phyloP scores from a whole-genome alignment of 2,113 vertebrate species.

The Alethe castanea region DNA sequence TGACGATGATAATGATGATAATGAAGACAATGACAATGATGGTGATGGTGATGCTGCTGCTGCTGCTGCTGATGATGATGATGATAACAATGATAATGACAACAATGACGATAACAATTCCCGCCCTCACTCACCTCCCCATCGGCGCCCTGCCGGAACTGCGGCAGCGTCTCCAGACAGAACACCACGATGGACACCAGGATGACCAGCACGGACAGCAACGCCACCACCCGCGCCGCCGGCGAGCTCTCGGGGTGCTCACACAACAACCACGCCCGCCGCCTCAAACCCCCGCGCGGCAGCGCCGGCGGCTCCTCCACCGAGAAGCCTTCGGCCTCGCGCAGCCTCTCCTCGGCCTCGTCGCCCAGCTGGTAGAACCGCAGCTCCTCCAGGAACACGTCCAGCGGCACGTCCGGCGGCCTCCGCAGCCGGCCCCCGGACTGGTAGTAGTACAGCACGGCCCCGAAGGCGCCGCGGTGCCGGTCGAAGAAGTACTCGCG shows the following conservation, averaged over 20 bases:
- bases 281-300: rapidly evolving
- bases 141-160: not conserved
- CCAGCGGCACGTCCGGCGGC: rapidly evolving
- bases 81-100: too few species aligned
- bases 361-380: not conserved
- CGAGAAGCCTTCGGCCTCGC: not conserved
- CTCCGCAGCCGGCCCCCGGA: not conserved
- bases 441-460: not conserved
- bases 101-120: rapidly evolving
- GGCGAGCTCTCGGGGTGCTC: not conserved
- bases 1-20: too few species aligned
- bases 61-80: too few species aligned
- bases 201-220: not conserved
- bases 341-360: not conserved
- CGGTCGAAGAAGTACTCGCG: not conserved
- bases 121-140: not conserved
- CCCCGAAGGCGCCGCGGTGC: not conserved
- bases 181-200: not conserved
- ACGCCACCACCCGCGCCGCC: not conserved
- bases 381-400: not conserved
- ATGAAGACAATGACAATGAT: too few species aligned
- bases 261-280: not conserved
- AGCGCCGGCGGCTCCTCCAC: not conserved
- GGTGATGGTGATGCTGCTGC: too few species aligned
- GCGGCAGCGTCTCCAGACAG: not conserved